Percentiles rank a stretch among this genome's conserved stretches.
These are phyloP conservation scores for Corvus moneduloides DNA, from an alignment of 2,113 vertebrate genomes.

Conservation along the genomic window DNA sequence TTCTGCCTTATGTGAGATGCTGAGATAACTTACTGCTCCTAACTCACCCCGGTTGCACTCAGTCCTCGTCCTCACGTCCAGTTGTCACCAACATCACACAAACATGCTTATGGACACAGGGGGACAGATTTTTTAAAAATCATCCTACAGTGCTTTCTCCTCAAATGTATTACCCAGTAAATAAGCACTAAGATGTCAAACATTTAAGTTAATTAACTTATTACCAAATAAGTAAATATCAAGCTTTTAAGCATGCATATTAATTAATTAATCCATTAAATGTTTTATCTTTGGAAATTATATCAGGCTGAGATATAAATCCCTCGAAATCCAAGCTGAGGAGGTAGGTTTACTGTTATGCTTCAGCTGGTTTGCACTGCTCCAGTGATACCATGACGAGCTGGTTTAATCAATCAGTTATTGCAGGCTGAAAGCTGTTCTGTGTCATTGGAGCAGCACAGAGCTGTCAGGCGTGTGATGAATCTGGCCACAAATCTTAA, in stretches of 20 bases:
- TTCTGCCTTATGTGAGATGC: rapidly evolving
- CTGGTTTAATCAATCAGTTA: neutral
- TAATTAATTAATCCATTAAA: neutral
- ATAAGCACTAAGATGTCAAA: neutral
- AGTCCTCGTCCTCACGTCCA: neutral
- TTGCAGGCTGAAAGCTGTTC: conserved; percentile 25
- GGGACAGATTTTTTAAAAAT: neutral
- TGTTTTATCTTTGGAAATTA: neutral
- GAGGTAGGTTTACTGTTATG: neutral
- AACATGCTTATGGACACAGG: neutral
- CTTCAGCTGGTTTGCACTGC: neutral
- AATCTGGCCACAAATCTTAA: conserved; percentile 34
- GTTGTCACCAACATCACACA: neutral
- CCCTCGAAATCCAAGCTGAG: neutral
- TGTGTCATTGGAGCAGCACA: conserved; percentile 26
- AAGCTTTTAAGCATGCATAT: neutral
- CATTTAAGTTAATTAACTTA: neutral
- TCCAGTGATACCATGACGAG: neutral
- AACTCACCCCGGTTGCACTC: neutral
- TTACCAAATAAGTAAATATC: neutral
- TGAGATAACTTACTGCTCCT: neutral
- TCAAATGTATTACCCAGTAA: neutral
- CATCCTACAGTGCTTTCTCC: neutral
- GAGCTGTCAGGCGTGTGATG: neutral
- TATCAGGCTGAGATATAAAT: neutral